A percentile compares a stretch with the other conserved stretches of the same genome.
These are phyloP conservation scores for Acronicta psi DNA, from an alignment of 2,888 invertebrate genomes.

Conservation along the genomic window DNA sequence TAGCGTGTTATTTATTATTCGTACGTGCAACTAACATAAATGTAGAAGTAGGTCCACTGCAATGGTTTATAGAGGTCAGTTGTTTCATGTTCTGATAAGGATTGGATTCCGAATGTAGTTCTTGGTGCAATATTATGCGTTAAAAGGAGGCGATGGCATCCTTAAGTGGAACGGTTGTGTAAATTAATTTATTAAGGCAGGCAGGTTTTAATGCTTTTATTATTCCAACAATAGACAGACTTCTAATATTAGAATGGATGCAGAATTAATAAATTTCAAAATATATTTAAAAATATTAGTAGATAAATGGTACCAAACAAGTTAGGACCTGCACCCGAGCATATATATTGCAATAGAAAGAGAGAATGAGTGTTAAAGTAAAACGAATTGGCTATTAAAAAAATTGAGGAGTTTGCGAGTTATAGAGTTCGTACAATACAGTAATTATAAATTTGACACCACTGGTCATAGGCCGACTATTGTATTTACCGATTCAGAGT, in stretches of 20 bases:
- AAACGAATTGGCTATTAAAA: not conserved
- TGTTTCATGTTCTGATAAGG: conserved; percentile 43
- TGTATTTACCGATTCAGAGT: conserved; percentile 24
- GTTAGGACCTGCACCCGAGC: not conserved
- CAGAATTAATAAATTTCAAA: too few relatives aligned
- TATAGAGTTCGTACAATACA: conserved; percentile 20
- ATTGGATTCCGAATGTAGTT: conserved; percentile 24
- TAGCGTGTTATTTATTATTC: conserved; percentile 23
- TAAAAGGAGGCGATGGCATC: conserved; percentile 27
- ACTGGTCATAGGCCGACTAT: conserved; percentile 13
- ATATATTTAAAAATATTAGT: too few relatives aligned
- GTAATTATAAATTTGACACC: conserved; percentile 24
- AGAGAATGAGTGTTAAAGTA: not conserved
- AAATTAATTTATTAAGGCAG: conserved; percentile 29
- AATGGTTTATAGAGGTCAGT: conserved; percentile 34
- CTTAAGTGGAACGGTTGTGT: conserved; percentile 31
- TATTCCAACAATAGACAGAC: too few relatives aligned
- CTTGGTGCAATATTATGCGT: conserved; percentile 35
- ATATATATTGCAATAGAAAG: conserved; percentile 13
- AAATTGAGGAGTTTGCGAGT: conserved; percentile 3
- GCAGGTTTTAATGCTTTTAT: not conserved
- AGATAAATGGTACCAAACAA: not conserved
- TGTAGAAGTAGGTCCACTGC: conserved; percentile 20
- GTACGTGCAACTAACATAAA: conserved; percentile 17
- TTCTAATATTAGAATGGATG: too few relatives aligned